Base-by-base conservation (phyloP, 2,113 vertebrate genomes). In the Cervus canadensis region DNA sequence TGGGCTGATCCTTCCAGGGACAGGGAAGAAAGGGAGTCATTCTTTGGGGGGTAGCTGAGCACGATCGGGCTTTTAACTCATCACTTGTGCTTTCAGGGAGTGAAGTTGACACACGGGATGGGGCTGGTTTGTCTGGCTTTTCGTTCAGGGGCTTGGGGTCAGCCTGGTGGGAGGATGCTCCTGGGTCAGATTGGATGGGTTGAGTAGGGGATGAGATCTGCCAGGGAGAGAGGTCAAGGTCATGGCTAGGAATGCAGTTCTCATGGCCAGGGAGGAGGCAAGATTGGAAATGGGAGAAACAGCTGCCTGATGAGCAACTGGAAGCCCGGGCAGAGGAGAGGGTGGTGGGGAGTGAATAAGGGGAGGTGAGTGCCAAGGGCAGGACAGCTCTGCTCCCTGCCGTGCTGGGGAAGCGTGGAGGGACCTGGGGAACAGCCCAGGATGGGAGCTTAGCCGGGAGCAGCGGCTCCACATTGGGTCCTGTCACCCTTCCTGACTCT, bases 31-130 rank as follows among this genome's bases (percentile, higher is more conserved):
- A 36, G 36, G 1, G 59, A 67, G 84, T 84, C 62, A 0, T 57
- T 56, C 89, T 43, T 91, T 17, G 50, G 59, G 50, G 90, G 78
- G 11, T 26, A 2, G 50, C n/a, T 9, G 8, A 10, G 56, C 3
- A 1, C 1, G 6, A 1, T 5, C 1, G 0, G 83, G 50, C 89
- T 89, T 57, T 78, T n/a, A 98, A 93, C 91, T 83, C 71, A 52
- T 97, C 92, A 33, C 97, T 91, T 97, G 94, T 96, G 98, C 95
- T 89, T 0, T 0, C 93, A 45, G 52, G 94, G 95, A 8, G 36
- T n/a, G 59, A 8, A 1, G 6, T 9, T 91, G 11, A 15, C 26
- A 10, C 1, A 25, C 0, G 1, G 59, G 33, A 4, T 14, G 14
- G 26, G 33, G n/a, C 36, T 33, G 1, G 57, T 23, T 7, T 13